phyloP scores from a whole-genome alignment of 2,888 invertebrate species.

The Augiades crinisus region DNA sequence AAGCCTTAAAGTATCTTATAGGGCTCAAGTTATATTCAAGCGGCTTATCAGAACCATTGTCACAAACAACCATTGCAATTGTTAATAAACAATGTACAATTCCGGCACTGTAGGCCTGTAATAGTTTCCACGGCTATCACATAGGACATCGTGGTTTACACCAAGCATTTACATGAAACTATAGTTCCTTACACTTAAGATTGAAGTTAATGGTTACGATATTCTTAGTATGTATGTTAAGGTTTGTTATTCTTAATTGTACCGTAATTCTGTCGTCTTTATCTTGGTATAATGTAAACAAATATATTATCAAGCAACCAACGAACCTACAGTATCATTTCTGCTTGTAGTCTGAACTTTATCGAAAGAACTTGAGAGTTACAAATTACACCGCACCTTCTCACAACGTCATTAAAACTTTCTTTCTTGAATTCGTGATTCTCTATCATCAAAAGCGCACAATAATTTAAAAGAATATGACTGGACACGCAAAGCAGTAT shows the following conservation, averaged over 20 bases:
- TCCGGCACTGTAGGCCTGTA: slow-evolving; percentile 36
- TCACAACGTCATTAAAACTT: slow-evolving; percentile 10
- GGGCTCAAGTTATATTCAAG: not conserved
- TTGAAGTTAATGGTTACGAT: slow-evolving; percentile 4
- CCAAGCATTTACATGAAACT: slow-evolving; percentile 1
- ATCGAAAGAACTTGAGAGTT: not conserved
- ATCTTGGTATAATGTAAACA: no score
- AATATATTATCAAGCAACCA: not conserved
- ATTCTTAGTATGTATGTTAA: not conserved
- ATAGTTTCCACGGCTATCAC: slow-evolving; percentile 55
- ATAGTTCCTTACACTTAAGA: no score
- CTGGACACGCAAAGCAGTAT: slow-evolving; percentile 33
- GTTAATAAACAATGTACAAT: not conserved
- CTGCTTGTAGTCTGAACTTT: not conserved
- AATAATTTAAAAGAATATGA: slow-evolving; percentile 12
- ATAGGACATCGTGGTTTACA: slow-evolving; percentile 43
- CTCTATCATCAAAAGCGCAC: slow-evolving; percentile 13
- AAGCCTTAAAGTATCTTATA: not conserved
- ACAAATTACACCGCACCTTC: not conserved
- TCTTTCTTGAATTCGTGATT: slow-evolving; percentile 20
- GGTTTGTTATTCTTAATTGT: no score
- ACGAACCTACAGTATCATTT: not conserved
- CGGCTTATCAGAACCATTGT: not conserved
- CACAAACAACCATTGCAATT: not conserved
- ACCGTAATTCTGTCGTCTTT: no score